Percentiles rank a stretch among this genome's conserved stretches.
These are phyloP conservation scores for Eurystomus glaucurus DNA, from an alignment of 2,797 vertebrate genomes.

Conservation along the genomic window DNA sequence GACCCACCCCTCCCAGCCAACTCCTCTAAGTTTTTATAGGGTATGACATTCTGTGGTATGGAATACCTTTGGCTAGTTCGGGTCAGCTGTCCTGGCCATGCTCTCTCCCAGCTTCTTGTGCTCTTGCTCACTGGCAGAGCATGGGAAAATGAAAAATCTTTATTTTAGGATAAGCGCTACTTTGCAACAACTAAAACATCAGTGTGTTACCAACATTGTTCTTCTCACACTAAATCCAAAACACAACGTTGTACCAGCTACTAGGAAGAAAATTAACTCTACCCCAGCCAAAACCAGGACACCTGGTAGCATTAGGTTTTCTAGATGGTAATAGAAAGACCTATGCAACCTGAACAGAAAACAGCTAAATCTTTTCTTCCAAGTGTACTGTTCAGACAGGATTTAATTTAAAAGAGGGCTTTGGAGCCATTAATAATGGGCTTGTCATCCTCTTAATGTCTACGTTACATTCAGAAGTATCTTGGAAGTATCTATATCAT, in stretches of 20 bases:
- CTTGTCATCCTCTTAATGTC: neutral
- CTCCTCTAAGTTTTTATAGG: neutral
- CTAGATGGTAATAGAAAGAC: neutral
- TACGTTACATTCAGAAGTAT: neutral
- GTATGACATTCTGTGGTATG: neutral
- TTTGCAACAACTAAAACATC: neutral
- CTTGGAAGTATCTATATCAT: neutral
- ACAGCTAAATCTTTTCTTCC: neutral
- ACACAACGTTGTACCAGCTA: neutral
- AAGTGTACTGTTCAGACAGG: neutral
- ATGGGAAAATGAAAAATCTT: neutral
- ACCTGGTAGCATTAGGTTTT: neutral
- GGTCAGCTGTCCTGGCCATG: neutral
- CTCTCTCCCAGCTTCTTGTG: neutral
- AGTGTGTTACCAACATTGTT: neutral
- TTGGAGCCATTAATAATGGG: neutral
- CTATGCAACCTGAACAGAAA: neutral
- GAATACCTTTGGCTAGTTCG: neutral
- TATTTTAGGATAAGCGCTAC: neutral
- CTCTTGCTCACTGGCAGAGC: neutral
- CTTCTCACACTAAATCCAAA: neutral
- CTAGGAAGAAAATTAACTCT: neutral
- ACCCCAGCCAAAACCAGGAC: neutral
- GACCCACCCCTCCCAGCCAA: neutral
- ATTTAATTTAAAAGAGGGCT: neutral